Conservation (phyloP, 2,113 vertebrate genomes). For the Entelurus aequoreus region DNA sequence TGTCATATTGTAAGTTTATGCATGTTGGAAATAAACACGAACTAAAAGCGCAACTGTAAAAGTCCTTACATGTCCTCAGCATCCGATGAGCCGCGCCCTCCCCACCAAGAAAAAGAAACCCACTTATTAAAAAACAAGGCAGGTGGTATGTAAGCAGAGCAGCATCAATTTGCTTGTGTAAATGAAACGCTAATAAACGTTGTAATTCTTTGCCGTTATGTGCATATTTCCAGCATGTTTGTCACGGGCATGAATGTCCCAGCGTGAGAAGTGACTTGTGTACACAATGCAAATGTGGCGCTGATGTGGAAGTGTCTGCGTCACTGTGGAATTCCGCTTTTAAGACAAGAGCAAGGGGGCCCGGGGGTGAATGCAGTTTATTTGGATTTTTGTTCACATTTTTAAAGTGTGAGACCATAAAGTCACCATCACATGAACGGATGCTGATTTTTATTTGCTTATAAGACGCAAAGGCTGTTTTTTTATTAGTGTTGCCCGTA, state of each 20-base stretch:
- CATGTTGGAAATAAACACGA: too few relatives aligned
- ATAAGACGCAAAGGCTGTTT: too few relatives aligned
- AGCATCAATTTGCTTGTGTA: neutral
- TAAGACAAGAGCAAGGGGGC: neutral
- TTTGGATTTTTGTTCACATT: neutral
- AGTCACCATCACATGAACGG: too few relatives aligned
- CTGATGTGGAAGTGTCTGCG: slow-evolving; percentile 50
- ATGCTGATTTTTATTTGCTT: too few relatives aligned
- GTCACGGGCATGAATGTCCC: neutral
- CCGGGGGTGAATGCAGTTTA: neutral
- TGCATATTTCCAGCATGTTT: slow-evolving; percentile 24
- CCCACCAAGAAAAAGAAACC: neutral
- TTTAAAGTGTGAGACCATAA: neutral
- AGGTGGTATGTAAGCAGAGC: neutral
- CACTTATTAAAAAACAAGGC: slow-evolving; percentile 1
- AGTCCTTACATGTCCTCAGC: neutral
- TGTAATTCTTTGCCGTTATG: slow-evolving; percentile 18
- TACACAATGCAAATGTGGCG: slow-evolving; percentile 41
- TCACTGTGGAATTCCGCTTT: neutral
- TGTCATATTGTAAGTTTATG: too few relatives aligned
- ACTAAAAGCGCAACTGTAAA: neutral
- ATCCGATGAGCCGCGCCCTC: neutral
- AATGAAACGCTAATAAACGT: slow-evolving; percentile 13
- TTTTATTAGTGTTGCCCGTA: neutral
- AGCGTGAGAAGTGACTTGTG: slow-evolving; percentile 17